Conservation (phyloP, 2,113 vertebrate genomes). For the Otis tarda region DNA sequence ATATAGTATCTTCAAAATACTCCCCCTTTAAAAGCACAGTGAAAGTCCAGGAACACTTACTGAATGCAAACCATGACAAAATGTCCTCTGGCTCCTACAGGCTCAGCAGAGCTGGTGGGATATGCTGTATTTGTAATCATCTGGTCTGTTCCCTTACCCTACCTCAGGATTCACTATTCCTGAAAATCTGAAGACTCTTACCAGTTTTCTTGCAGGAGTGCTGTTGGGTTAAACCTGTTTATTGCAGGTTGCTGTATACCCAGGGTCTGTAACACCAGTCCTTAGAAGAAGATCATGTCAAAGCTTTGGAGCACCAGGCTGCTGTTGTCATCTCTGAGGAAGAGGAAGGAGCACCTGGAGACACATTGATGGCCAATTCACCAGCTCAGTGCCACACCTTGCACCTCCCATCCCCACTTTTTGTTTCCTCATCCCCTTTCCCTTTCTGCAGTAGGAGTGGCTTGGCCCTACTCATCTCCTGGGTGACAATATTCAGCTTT, state of each 20-base stretch:
- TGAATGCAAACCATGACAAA: background rate
- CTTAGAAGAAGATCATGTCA: background rate
- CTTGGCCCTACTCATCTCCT: background rate
- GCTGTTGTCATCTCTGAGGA: background rate
- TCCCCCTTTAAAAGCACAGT: background rate
- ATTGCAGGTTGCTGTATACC: background rate
- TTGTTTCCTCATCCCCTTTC: background rate
- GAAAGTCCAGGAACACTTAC: background rate
- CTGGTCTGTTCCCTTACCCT: background rate
- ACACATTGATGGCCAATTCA: background rate
- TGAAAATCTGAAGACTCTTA: background rate
- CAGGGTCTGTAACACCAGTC: background rate
- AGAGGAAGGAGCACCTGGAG: background rate
- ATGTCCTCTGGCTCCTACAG: background rate
- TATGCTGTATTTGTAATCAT: background rate
- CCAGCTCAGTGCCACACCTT: background rate
- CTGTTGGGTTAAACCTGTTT: background rate
- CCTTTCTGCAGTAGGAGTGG: background rate
- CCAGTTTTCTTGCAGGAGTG: background rate
- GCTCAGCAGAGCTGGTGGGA: background rate
- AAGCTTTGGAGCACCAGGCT: background rate
- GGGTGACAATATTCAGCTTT: background rate
- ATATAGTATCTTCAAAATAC: background rate
- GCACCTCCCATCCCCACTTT: accelerated
- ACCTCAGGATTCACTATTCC: background rate